These are phyloP conservation scores for Rhagologus leucostigma DNA, from an alignment of 2,113 vertebrate genomes.

Conservation along the genomic window DNA sequence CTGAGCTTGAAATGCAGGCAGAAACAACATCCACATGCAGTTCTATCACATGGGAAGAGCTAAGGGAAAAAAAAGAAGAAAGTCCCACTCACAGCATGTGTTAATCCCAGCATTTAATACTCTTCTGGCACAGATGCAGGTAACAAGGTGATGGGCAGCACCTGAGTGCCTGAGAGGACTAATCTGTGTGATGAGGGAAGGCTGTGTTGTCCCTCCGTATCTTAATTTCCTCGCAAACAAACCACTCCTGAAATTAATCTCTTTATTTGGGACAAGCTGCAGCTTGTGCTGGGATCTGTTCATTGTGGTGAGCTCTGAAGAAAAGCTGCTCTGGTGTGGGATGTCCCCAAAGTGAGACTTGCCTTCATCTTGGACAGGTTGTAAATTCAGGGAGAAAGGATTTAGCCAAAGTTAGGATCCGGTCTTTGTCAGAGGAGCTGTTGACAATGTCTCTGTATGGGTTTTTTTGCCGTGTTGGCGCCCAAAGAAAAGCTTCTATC, in stretches of 20 bases:
- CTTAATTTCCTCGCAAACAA: background rate
- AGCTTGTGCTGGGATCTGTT: background rate
- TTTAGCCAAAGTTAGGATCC: background rate
- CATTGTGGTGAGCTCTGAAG: background rate
- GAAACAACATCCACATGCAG: background rate
- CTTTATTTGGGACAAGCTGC: background rate
- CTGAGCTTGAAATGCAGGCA: background rate
- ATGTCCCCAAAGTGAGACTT: background rate
- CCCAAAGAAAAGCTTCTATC: constrained; percentile 52
- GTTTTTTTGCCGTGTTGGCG: background rate
- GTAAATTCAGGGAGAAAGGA: background rate
- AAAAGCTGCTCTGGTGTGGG: background rate
- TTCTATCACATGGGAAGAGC: background rate
- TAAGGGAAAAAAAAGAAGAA: background rate
- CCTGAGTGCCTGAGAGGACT: background rate
- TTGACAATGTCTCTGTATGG: background rate
- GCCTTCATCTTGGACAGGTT: background rate
- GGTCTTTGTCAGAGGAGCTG: background rate
- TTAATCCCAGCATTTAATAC: background rate
- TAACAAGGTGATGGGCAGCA: background rate
- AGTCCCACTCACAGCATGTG: background rate
- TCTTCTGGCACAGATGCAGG: background rate
- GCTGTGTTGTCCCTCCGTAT: background rate
- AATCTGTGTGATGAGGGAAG: background rate
- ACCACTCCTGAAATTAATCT: constrained; percentile 2